phyloP scores from a whole-genome alignment of 2,797 vertebrate species.

The Serranus cabrilla region DNA sequence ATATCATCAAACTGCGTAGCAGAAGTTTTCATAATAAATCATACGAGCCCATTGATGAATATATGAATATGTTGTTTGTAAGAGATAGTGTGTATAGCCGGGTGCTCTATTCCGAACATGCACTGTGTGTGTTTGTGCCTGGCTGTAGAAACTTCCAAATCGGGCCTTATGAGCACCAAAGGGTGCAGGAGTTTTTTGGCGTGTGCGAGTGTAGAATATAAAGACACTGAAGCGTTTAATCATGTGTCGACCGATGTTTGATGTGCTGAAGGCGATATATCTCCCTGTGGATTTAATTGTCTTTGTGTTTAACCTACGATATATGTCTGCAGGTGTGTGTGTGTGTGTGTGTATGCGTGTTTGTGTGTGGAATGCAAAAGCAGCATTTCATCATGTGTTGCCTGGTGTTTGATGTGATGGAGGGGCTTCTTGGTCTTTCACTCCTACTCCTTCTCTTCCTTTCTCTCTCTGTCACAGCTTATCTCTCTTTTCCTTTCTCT shows the following conservation, averaged over 20 bases:
- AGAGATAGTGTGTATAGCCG: not conserved
- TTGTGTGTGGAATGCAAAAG: constrained; percentile 6
- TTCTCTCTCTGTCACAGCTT: constrained; percentile 32
- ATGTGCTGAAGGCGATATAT: constrained; percentile 18
- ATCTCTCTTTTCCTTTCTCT: constrained; percentile 24
- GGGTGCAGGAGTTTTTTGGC: not conserved
- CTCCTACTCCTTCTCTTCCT: constrained; percentile 38
- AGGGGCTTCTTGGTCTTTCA: constrained; percentile 36
- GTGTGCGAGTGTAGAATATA: constrained; percentile 22
- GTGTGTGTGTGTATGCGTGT: constrained; percentile 9
- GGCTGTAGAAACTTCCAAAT: constrained; percentile 3
- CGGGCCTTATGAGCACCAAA: constrained; percentile 14
- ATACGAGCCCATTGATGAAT: too few species aligned
- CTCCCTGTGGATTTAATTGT: constrained; percentile 5
- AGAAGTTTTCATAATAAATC: too few species aligned
- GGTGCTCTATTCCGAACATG: not conserved
- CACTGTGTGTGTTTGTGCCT: constrained; percentile 1
- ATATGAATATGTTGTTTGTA: too few species aligned
- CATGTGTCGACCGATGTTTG: constrained; percentile 38
- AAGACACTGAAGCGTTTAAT: constrained; percentile 46
- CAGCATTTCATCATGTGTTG: constrained; percentile 59
- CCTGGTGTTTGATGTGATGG: constrained; percentile 60
- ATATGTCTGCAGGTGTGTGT: constrained; percentile 4
- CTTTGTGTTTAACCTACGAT: constrained; percentile 14
- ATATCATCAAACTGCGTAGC: too few species aligned